A percentile compares a stretch with the other conserved stretches of the same genome.
phyloP scores from a whole-genome alignment of 1,140 invertebrate genomes.

The Bombyx mori region ASM3026992v2 NC_085116.1:11818501-11819000 shows the following conservation, averaged over 20 bases:
- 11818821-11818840: too few relatives aligned
- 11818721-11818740: slow-evolving; percentile 70
- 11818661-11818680: slow-evolving; percentile 50
- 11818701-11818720: slow-evolving; percentile 67
- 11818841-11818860: too few relatives aligned
- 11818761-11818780: too few relatives aligned
- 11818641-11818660: slow-evolving; percentile 59
- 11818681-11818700: slow-evolving; percentile 58
- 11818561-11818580: slow-evolving; percentile 15
- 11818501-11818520: slow-evolving; percentile 47
- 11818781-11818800: too few relatives aligned
- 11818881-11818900: too few relatives aligned
- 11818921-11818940: too few relatives aligned
- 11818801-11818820: too few relatives aligned
- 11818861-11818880: too few relatives aligned
- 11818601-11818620: background rate
- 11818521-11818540: slow-evolving; percentile 36
- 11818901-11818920: too few relatives aligned
- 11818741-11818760: slow-evolving; percentile 64
- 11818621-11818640: slow-evolving; percentile 2
- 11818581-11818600: slow-evolving; percentile 14
- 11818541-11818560: slow-evolving; percentile 6
- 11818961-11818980: too few relatives aligned
- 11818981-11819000: too few relatives aligned
- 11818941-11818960: too few relatives aligned